These are phyloP conservation scores for Melanargia galathea DNA, from an alignment of 2,888 invertebrate genomes.

Conservation along the genomic window DNA sequence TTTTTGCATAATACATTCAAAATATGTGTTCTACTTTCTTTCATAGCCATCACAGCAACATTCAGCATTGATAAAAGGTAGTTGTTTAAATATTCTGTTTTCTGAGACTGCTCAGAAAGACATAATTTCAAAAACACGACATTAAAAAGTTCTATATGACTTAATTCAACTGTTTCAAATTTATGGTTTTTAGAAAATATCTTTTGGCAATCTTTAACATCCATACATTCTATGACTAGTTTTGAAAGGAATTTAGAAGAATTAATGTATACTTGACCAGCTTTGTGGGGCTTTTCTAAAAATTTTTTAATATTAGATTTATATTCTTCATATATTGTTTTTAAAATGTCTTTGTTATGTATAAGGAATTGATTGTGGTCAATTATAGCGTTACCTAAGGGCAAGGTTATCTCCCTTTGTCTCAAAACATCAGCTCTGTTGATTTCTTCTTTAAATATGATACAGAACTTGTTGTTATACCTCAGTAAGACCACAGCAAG, in stretches of 20 bases:
- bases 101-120: constrained; percentile 54
- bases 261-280: constrained; percentile 84
- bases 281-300: constrained; percentile 87
- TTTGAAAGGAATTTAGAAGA: constrained; percentile 82
- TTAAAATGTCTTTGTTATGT: constrained; percentile 72
- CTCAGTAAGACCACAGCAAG: constrained; percentile 83
- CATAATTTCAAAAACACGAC: constrained; percentile 80
- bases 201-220: constrained; percentile 78
- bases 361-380: constrained; percentile 64
- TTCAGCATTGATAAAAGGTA: constrained; percentile 81
- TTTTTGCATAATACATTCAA: constrained; percentile 54
- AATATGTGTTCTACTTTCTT: constrained; percentile 62
- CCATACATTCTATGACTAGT: constrained; percentile 84
- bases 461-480: constrained; percentile 73
- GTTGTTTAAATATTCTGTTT: constrained; percentile 72
- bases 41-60: constrained; percentile 72
- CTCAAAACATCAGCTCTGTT: constrained; percentile 69
- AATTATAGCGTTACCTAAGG: constrained; percentile 79
- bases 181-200: constrained; percentile 83
- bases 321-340: constrained; percentile 81
- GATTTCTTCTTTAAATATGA: constrained; percentile 73
- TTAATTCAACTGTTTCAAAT: constrained; percentile 83
- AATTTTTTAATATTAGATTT: constrained; percentile 84
- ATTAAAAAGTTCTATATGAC: constrained; percentile 81
- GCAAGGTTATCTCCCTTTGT: constrained; percentile 85